A percentile compares a stretch with the other conserved stretches of the same genome.
These are phyloP conservation scores for Prunella fulvescens DNA, from an alignment of 2,113 vertebrate species.

Conservation along the genomic window DNA sequence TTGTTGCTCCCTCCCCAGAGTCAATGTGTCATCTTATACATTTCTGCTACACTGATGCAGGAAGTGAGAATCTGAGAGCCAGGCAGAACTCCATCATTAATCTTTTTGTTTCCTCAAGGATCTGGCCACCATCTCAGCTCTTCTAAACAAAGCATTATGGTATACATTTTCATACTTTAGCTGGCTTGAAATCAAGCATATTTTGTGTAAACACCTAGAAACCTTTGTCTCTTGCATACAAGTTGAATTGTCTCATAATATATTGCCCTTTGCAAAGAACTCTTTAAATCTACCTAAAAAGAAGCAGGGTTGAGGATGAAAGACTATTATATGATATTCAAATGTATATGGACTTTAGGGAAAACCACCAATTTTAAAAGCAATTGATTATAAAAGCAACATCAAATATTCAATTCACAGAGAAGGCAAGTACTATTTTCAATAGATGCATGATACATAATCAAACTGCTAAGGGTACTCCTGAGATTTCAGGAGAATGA, in stretches of 20 bases:
- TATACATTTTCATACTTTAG: background rate
- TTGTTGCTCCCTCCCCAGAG: background rate
- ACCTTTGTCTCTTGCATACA: background rate
- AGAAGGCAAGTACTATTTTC: background rate
- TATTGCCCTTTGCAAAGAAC: background rate
- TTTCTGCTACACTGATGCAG: background rate
- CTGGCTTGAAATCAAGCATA: background rate
- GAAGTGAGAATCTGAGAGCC: background rate
- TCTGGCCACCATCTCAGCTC: background rate
- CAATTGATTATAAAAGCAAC: background rate
- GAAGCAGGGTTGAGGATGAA: background rate
- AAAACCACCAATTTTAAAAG: background rate
- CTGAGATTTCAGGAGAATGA: background rate
- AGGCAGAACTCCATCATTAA: background rate
- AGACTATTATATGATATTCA: background rate
- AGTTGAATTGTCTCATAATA: background rate
- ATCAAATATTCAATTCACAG: background rate
- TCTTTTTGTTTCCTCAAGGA: background rate
- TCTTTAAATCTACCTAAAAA: background rate
- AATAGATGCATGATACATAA: background rate
- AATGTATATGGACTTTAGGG: background rate
- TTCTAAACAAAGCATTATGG: background rate
- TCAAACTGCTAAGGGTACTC: background rate
- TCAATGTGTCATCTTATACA: background rate
- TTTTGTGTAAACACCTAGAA: background rate